Evolutionary conservation across 2,888 invertebrate species (phyloP), one percentile per base, ranked within the genome.

Genomic region (Pimpla rufipes): DNA sequence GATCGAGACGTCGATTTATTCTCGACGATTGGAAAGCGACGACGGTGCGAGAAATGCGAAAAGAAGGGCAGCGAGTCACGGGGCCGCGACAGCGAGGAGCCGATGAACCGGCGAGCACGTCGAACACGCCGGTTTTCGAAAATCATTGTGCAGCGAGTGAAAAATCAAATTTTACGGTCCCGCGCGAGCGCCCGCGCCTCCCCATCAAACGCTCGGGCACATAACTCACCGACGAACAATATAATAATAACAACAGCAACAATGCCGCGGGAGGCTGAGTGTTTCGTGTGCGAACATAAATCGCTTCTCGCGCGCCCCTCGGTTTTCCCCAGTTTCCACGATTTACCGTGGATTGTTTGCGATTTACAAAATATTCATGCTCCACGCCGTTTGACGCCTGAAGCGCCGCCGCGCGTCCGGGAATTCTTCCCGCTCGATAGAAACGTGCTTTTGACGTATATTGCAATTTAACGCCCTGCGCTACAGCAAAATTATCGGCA

Each of bases 151-250:
- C 81, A 67, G 47, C 55, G 42, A 16, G 50, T 16, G 64, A 66
- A 67, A 73, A 73, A 73, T 73, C 55, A 62, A 81, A 77, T 77
- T 8, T 71, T 45, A 50, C 50, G 66, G 11, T 59, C 55, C 29
- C 13, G 8, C 18, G 67, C 16, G 18, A 18, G 23, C 37, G 35
- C n/a, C n/a, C n/a, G 55, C 47, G 8, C 40, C 42, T 55, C 7
- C 7, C 23, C 50, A 66, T 66, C 52, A 55, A 66, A 66, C 42
- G 29, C 37, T 66, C 52, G 42, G 8, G 42, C 52, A 21, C 21
- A 52, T 21, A 45, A 42, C 29, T 68, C 37, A 45, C 55, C 16
- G 18, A 57, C 42, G 76, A 67, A 67, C 6, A 66, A 52, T 75
- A 68, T 18, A 68, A 75, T 73, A 59, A 59, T 73, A 73, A 73